These are phyloP conservation scores for Aphodius granarius DNA, from an alignment of 2,888 invertebrate genomes.

Conservation along the genomic window DNA sequence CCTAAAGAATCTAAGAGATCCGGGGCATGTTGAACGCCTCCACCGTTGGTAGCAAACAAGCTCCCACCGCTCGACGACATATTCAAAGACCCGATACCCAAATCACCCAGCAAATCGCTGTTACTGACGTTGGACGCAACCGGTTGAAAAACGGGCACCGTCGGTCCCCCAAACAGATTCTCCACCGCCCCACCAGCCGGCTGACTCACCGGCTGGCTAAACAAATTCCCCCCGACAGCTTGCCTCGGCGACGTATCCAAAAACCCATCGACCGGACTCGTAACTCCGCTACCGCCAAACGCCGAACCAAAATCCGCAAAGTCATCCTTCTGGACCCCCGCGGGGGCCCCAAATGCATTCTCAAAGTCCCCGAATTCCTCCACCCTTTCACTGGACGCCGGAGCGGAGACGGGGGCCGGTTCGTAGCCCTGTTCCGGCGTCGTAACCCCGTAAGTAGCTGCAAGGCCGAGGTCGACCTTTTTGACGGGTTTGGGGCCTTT, in stretches of 20 bases:
- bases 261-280: background rate
- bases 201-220: background rate
- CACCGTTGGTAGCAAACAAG: constrained; percentile 31
- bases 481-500: constrained; percentile 55
- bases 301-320: constrained; percentile 83
- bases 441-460: constrained; percentile 63
- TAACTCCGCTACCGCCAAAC: constrained; percentile 52
- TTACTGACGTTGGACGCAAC: background rate
- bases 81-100: constrained; percentile 43
- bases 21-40: background rate
- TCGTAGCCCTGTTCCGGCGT: constrained; percentile 18
- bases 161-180: background rate
- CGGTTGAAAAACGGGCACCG: background rate
- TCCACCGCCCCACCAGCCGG: background rate
- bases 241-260: background rate
- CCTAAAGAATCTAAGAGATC: background rate
- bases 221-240: background rate
- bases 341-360: constrained; percentile 61
- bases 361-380: constrained; percentile 79
- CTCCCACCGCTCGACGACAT: constrained; percentile 28
- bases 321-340: constrained; percentile 56
- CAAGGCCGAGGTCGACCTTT: constrained; percentile 68
- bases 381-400: background rate
- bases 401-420: constrained; percentile 13
- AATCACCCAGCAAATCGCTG: constrained; percentile 47